Base-by-base conservation (phyloP, 2,797 vertebrate species). In the Poecilia gillii region DNA sequence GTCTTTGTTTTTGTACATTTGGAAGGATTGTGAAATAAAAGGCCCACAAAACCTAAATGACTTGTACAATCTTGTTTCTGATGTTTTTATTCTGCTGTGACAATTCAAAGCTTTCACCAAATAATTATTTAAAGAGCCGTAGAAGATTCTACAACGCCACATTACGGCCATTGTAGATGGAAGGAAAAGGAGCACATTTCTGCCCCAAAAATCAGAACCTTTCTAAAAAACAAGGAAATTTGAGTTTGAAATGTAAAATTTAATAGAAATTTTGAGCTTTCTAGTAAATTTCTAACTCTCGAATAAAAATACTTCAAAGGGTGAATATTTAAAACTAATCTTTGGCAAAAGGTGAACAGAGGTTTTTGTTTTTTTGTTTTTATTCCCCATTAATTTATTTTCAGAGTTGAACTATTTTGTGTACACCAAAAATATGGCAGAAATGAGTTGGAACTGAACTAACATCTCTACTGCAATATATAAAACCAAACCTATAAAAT, bases 1-100 rank as follows among this genome's bases (percentile, higher is more conserved):
- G 83, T 93, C 85, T 92, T 94, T 93, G 89, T 94, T 96, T 96
- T 96, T 96, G 93, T 96, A 96, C 93, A 94, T 95, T 95, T 95
- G 94, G 93, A 96, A 94, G 93, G 94, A 95, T 95, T 91, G 90
- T 95, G 93, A 94, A 96, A 95, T 95, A 95, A 96, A 95, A 95
- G 95, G 89, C 95, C 96, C 94, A 95, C 87, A 94, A 96, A 95
- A 95, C 87, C 73, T 76, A 89, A 45, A 81, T 18, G 0, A 57
- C 18, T 28, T 66, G 64, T 82, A 41, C 68, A 8, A 81, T 81
- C 31, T 89, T 59, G 36, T 89, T 88, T 23, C 59, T 68, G 45
- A 39, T 82, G 33, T 70, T 45, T 53, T 45, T 25, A 46, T 33
- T 9, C 23, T 31, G 6, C 2, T 18, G 5, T 25, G 11, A 12